These are phyloP conservation scores for Zoanthus sociatus DNA, from an alignment of 92 coral and sea anemone species.

Conservation along the genomic window DNA sequence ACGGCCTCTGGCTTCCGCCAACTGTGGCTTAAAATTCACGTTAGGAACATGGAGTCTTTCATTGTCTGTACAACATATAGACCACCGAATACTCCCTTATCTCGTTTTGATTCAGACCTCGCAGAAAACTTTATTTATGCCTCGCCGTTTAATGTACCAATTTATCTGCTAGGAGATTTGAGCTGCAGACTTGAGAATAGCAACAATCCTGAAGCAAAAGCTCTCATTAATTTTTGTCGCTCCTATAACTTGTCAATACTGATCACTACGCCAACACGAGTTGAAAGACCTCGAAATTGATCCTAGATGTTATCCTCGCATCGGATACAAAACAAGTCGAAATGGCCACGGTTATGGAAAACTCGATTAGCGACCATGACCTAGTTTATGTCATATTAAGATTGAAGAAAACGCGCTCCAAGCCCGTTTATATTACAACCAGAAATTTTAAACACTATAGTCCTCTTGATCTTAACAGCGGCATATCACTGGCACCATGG, in stretches of 20 bases:
- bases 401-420: slow-evolving; percentile 44
- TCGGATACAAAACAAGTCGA: slow-evolving; percentile 8
- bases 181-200: too few species aligned
- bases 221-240: slow-evolving; percentile 39
- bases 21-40: background rate
- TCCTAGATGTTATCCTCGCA: background rate
- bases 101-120: background rate
- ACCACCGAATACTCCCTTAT: background rate
- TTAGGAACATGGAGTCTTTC: background rate
- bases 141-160: background rate
- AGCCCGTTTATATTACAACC: slow-evolving; percentile 51
- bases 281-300: background rate
- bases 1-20: background rate
- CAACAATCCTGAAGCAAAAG: background rate
- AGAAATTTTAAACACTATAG: slow-evolving; percentile 50
- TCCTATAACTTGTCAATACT: slow-evolving; percentile 64
- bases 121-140: background rate
- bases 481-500: slow-evolving; percentile 54
- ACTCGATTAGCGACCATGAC: slow-evolving; percentile 27
- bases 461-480: slow-evolving; percentile 25
- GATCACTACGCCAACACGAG: slow-evolving; percentile 48
- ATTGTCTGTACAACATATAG: background rate
- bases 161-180: too few species aligned
- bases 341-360: slow-evolving; percentile 10
- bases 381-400: slow-evolving; percentile 27